Evolutionary conservation across 2,113 vertebrate genomes (phyloP).

Genomic region (Spizaetus ornatus): DNA sequence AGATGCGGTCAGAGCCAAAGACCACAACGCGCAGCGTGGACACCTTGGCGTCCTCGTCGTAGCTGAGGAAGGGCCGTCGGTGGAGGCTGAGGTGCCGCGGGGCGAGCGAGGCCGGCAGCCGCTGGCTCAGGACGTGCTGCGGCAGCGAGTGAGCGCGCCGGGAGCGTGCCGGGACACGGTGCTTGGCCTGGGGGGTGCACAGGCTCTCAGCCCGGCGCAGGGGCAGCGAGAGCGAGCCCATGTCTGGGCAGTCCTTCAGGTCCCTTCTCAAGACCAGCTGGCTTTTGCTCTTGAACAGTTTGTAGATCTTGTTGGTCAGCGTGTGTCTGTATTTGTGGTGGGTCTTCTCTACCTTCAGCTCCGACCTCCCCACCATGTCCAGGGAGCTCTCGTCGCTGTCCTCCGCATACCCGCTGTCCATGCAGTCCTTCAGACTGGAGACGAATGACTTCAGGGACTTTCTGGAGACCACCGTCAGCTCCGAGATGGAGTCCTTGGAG

Average conservation of each 20-base stretch:
- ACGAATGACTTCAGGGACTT: slow-evolving; percentile 80
- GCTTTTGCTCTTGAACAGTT: slow-evolving; percentile 84
- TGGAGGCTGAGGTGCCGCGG: slow-evolving; percentile 70
- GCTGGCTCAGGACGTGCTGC: slow-evolving; percentile 73
- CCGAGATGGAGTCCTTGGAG: slow-evolving; percentile 84
- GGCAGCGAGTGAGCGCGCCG: slow-evolving; percentile 89
- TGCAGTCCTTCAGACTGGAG: slow-evolving; percentile 82
- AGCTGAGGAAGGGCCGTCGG: slow-evolving; percentile 89
- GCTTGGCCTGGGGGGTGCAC: slow-evolving; percentile 72
- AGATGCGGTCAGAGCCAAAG: slow-evolving; percentile 92
- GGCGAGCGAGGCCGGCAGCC: slow-evolving; percentile 13
- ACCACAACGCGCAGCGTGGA: slow-evolving; percentile 87
- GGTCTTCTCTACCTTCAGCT: slow-evolving; percentile 36
- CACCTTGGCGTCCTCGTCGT: slow-evolving; percentile 80
- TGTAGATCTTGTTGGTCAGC: slow-evolving; percentile 81
- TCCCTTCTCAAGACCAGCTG: slow-evolving; percentile 67
- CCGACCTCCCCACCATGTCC: slow-evolving; percentile 14
- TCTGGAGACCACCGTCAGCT: slow-evolving; percentile 76
- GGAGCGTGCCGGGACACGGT: slow-evolving; percentile 65
- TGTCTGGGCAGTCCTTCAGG: background rate
- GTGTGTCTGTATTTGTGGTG: slow-evolving; percentile 52
- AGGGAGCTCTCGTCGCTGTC: slow-evolving; percentile 81
- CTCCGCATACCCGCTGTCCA: slow-evolving; percentile 90
- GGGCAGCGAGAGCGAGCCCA: background rate
- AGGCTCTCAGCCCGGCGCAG: slow-evolving; percentile 86